Percentiles rank a stretch among this genome's conserved stretches.
phyloP scores from a whole-genome alignment of 2,797 vertebrate species.

The Catamblyrhynchus diadema region DNA sequence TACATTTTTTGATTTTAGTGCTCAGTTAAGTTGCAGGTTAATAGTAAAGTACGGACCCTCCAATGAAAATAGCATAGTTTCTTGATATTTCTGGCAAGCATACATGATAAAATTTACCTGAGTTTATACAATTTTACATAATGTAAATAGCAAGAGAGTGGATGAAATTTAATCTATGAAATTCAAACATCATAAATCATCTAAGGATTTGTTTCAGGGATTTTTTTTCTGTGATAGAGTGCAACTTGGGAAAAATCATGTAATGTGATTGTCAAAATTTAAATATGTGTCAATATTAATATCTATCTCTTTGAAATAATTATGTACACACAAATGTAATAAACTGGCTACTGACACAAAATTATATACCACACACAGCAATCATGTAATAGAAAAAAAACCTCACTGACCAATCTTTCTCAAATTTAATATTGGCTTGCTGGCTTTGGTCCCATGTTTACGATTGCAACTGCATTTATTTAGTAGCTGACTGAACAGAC shows the following conservation, averaged over 20 bases:
- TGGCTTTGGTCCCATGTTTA: neutral
- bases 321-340: constrained; percentile 49
- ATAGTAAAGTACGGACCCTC: neutral
- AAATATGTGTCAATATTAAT: constrained; percentile 45
- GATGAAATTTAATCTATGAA: constrained; percentile 59
- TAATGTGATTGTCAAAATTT: constrained; percentile 51
- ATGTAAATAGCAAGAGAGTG: constrained; percentile 11
- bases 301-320: constrained; percentile 49
- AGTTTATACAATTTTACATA: neutral
- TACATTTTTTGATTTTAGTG: neutral
- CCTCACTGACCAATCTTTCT: neutral
- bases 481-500: neutral
- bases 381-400: neutral
- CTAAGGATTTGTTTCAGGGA: accelerated
- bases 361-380: constrained; percentile 2
- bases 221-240: neutral
- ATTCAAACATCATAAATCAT: constrained; percentile 52
- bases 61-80: neutral
- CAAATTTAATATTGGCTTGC: constrained; percentile 42
- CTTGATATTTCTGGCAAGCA: neutral
- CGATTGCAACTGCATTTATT: neutral
- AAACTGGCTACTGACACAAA: constrained; percentile 16
- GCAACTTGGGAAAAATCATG: neutral
- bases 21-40: neutral
- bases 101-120: neutral